Conservation (phyloP, 2,797 vertebrate species). For the Oophaga sylvatica region DNA sequence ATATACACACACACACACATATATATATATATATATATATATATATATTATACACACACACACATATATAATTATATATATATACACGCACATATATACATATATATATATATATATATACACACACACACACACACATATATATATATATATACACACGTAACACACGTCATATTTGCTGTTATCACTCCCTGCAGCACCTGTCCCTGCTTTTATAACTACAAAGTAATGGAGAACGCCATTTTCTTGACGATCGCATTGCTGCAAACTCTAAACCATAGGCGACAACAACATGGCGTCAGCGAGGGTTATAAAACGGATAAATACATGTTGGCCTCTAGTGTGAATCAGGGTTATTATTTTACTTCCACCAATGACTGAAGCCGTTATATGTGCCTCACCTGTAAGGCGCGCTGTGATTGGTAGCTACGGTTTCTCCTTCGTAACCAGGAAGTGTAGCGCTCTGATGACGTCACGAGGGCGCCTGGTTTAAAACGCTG, state of each 20-base stretch:
- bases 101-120: too few relatives aligned
- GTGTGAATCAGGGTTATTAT: not conserved
- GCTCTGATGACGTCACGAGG: not conserved
- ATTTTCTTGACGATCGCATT: not conserved
- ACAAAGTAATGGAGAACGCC: not conserved
- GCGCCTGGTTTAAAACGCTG: constrained; percentile 5
- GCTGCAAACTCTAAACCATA: not conserved
- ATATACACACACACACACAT: too few relatives aligned
- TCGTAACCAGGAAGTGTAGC: too few relatives aligned
- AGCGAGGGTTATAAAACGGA: not conserved
- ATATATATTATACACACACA: too few relatives aligned
- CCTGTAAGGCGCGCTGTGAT: not conserved
- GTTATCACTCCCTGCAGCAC: not conserved
- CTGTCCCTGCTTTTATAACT: not conserved
- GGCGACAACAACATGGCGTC: not conserved
- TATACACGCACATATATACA: too few relatives aligned
- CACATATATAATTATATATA: too few relatives aligned
- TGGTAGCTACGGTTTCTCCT: not conserved
- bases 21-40: too few relatives aligned
- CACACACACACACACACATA: too few relatives aligned
- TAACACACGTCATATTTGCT: too few relatives aligned
- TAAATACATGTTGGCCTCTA: not conserved
- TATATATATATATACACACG: too few relatives aligned
- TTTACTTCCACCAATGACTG: not conserved
- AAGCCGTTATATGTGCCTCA: not conserved